Conservation (phyloP, 2,797 vertebrate species). For the Rousettus madagascariensis region DNA sequence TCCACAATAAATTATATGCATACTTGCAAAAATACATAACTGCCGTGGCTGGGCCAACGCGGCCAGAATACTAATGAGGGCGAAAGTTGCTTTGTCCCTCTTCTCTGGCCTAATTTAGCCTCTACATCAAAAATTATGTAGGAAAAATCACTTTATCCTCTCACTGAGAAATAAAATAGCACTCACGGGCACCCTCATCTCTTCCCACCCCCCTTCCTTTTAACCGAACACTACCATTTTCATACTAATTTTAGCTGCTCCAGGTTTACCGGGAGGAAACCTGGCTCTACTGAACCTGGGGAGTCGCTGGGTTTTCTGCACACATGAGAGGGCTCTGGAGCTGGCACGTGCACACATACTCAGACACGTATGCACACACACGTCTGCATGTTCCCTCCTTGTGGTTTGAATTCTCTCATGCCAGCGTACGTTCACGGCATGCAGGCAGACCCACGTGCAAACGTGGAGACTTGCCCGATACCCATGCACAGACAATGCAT, state of each 20-base stretch:
- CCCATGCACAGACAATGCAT: rapidly evolving
- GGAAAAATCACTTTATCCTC: slow-evolving; percentile 91
- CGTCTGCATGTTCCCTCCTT: background rate
- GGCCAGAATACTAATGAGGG: slow-evolving; percentile 95
- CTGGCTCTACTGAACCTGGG: slow-evolving; percentile 6
- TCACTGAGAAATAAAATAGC: slow-evolving; percentile 90
- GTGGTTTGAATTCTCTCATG: background rate
- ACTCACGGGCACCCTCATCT: slow-evolving; percentile 87
- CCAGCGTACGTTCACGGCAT: background rate
- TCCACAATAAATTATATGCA: slow-evolving; percentile 99
- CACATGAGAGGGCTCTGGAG: background rate
- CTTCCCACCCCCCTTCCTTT: slow-evolving; percentile 80
- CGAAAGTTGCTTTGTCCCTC: slow-evolving; percentile 90
- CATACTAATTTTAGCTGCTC: slow-evolving; percentile 87
- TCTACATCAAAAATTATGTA: slow-evolving; percentile 92
- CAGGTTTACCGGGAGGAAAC: slow-evolving; percentile 79
- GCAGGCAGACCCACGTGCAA: background rate
- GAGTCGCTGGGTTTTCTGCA: background rate
- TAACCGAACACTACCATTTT: slow-evolving; percentile 87
- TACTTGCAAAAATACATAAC: slow-evolving; percentile 99
- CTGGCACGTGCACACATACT: rapidly evolving
- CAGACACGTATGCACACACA: rapidly evolving
- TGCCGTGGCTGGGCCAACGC: slow-evolving; percentile 93
- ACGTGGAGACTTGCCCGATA: background rate
- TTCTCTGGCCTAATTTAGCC: slow-evolving; percentile 90